Conservation (phyloP, 2,888 invertebrate genomes). For the Hypercompe scribonia region DNA sequence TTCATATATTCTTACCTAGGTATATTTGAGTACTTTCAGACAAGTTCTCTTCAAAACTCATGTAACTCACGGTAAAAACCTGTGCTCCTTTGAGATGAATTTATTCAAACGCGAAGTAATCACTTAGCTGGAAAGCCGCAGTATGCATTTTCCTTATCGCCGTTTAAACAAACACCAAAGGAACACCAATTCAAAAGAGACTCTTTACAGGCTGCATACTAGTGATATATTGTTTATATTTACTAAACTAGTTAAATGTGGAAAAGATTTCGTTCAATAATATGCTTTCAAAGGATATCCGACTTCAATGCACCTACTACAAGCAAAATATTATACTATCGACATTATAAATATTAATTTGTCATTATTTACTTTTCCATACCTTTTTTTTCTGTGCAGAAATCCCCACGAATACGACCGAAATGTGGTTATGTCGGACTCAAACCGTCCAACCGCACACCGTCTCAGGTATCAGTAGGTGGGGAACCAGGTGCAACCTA, state of each 20-base stretch:
- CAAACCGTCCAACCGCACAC: no score
- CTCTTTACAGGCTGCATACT: not conserved
- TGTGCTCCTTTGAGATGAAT: slow-evolving; percentile 3
- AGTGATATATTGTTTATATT: not conserved
- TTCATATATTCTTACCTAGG: not conserved
- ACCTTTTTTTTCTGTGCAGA: no score
- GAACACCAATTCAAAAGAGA: slow-evolving; percentile 12
- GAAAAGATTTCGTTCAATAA: not conserved
- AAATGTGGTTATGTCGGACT: no score
- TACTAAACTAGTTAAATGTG: not conserved
- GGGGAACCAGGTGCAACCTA: no score
- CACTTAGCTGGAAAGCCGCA: slow-evolving; percentile 12
- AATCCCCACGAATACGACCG: no score
- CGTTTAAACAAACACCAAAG: slow-evolving; percentile 20
- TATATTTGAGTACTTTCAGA: not conserved
- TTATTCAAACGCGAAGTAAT: slow-evolving; percentile 10
- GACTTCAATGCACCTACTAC: no score
- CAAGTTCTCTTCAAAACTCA: not conserved
- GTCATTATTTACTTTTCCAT: no score
- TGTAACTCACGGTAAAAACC: not conserved
- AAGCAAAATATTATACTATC: no score
- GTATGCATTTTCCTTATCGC: slow-evolving; percentile 5
- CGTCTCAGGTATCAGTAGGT: no score
- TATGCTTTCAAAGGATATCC: no score
- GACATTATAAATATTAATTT: no score